These are phyloP conservation scores for Bombus sibiricus DNA, from an alignment of 1,140 invertebrate species.

Conservation along the genomic window DNA sequence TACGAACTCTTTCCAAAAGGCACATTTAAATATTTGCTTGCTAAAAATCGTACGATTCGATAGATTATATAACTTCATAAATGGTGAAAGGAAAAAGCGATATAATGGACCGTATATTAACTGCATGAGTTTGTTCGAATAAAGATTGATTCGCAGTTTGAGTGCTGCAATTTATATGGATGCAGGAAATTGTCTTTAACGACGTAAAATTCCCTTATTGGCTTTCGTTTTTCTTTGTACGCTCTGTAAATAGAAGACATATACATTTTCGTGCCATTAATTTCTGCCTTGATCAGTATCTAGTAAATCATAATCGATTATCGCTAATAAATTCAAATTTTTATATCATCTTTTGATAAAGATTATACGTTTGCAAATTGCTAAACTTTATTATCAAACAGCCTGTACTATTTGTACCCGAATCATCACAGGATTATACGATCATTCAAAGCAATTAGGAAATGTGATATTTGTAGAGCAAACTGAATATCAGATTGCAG, in stretches of 20 bases:
- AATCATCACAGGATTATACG: neutral
- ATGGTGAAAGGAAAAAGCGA: neutral
- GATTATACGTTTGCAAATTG: neutral
- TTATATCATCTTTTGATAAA: no score
- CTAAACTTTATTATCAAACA: neutral
- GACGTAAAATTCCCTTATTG: conserved; percentile 10
- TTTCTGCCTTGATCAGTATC: no score
- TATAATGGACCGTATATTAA: neutral
- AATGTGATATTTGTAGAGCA: neutral
- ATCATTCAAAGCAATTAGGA: neutral
- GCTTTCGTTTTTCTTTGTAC: neutral
- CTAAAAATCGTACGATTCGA: neutral
- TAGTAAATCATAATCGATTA: neutral
- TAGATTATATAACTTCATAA: neutral
- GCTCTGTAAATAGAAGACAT: neutral
- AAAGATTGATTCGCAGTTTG: neutral
- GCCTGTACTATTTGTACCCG: neutral
- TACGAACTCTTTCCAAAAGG: neutral
- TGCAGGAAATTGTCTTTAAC: neutral
- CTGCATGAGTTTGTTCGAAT: neutral
- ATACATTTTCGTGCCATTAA: no score
- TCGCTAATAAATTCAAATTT: neutral
- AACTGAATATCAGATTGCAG: neutral
- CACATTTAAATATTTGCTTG: neutral
- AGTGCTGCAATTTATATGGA: neutral